Evolutionary conservation across 2,113 vertebrate species (phyloP), one percentile per base, ranked within the genome.

Genomic region (Clupea harengus): DNA sequence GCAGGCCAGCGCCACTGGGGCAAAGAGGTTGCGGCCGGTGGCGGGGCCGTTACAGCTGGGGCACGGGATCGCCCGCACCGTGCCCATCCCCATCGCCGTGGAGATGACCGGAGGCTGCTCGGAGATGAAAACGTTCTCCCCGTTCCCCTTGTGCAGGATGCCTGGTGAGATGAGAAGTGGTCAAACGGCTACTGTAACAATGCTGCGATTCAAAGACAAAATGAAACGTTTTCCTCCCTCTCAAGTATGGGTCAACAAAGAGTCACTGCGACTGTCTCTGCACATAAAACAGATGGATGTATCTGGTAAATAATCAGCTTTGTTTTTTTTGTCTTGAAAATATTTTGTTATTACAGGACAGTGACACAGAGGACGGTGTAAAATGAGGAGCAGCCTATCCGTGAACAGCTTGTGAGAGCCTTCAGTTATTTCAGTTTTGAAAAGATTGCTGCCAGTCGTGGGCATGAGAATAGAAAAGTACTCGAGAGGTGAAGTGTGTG

Each of bases 131-230:
- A 99, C 91, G 86, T 99, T 99, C 92, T 99, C 98, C 82, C 98
- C 98, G 2, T 99, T 97, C 85, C 98, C 98, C 95, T 99, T 99
- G 94, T 99, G 97, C 82, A 99, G 94, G 83, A 99, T 99, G 92
- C 98, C 98, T 99, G 87, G 2, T 81, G 28, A 84, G 87, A 84
- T 83, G 44, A 90, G 50, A 82, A 57, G 64, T 25, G n/a, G 72
- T 72, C 64, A 72, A 78, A 78, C 5, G 2, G 11, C 3, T 10
- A 13, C 28, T 13, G 72, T 15, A 78, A 78, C 28, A 78, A 44
- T 4, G 39, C 25, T 39, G 25, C 10, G 39, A 15, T 78, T 2
- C 39, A 39, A 78, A 39, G n/a, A 67, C 64, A 4, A n/a, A 67
- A 11, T 60, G 18, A 10, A 52, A 39, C 39, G 50, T 52, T 52